Evolutionary conservation across 2,888 invertebrate genomes (phyloP).

Genomic region (Drosophila helvetica): DNA sequence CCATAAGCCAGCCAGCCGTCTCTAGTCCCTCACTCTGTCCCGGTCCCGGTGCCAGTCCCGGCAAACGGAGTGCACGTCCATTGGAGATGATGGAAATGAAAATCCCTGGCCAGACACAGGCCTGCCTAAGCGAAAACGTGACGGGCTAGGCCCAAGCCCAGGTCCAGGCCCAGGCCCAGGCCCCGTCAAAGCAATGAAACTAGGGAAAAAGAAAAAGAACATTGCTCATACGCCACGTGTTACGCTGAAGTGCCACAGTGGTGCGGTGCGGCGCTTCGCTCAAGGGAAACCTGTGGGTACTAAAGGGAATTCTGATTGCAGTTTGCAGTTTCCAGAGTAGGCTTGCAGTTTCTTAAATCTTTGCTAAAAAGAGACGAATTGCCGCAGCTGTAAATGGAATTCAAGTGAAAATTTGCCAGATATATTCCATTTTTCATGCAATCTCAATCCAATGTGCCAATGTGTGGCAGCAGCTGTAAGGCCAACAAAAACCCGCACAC

Average conservation of each 20-base stretch:
- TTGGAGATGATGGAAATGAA: constrained; percentile 46
- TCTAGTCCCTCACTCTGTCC: no score
- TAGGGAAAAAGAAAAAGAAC: constrained; percentile 28
- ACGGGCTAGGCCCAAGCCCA: constrained; percentile 72
- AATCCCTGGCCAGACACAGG: constrained; percentile 40
- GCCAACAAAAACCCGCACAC: constrained; percentile 61
- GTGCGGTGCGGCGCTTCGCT: background rate
- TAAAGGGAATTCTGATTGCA: background rate
- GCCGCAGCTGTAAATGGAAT: background rate
- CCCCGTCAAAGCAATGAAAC: constrained; percentile 33
- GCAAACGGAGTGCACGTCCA: constrained; percentile 58
- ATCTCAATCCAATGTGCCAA: constrained; percentile 26
- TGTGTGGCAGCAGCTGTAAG: constrained; percentile 67
- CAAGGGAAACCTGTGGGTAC: background rate
- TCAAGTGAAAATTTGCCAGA: background rate
- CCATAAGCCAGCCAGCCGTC: constrained; percentile 5
- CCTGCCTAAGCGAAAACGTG: constrained; percentile 70
- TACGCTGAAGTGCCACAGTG: constrained; percentile 42
- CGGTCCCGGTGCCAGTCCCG: background rate
- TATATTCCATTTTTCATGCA: background rate
- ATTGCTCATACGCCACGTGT: constrained; percentile 75
- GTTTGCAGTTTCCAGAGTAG: background rate
- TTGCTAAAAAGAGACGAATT: background rate
- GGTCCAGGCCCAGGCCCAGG: constrained; percentile 22
- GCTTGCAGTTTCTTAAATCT: no score